These are phyloP conservation scores for Leptopilina drosophilae DNA, from an alignment of 2,888 invertebrate species.

Conservation along the genomic window DNA sequence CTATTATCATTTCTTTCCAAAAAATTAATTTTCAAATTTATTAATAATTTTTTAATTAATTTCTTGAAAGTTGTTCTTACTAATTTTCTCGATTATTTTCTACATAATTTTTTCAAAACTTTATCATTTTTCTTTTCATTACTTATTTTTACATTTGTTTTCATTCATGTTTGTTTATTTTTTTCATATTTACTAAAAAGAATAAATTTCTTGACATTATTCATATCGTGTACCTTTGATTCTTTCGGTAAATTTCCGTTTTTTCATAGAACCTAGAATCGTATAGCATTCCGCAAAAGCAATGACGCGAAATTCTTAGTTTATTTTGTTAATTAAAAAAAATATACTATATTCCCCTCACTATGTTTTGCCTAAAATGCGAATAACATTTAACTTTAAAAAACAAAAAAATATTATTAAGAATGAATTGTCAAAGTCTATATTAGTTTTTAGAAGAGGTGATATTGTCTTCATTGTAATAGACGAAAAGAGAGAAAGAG, in stretches of 20 bases:
- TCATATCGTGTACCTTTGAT: too few relatives aligned
- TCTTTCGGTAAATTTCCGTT: not conserved
- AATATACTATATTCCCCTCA: not conserved
- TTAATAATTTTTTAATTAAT: too few relatives aligned
- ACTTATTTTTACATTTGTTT: not conserved
- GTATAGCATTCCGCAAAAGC: conserved; percentile 28
- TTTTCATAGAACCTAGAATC: not conserved
- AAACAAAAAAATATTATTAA: conserved; percentile 7
- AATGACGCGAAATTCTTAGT: conserved; percentile 30
- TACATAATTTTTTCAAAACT: not conserved
- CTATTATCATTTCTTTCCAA: too few relatives aligned
- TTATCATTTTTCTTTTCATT: not conserved
- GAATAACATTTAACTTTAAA: not conserved
- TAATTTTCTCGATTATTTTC: not conserved
- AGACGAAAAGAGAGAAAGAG: not conserved
- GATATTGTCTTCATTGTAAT: not conserved
- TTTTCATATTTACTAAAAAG: not conserved
- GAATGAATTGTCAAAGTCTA: conserved; percentile 5
- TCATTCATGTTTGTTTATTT: not conserved
- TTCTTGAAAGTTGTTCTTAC: too few relatives aligned
- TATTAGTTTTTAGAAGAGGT: not conserved
- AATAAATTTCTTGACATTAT: too few relatives aligned
- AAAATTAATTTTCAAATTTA: too few relatives aligned
- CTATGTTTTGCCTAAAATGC: conserved; percentile 3
- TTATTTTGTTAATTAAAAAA: conserved; percentile 2